Conservation (phyloP, 2,113 vertebrate genomes). For the Oncorhynchus clarkii region DNA sequence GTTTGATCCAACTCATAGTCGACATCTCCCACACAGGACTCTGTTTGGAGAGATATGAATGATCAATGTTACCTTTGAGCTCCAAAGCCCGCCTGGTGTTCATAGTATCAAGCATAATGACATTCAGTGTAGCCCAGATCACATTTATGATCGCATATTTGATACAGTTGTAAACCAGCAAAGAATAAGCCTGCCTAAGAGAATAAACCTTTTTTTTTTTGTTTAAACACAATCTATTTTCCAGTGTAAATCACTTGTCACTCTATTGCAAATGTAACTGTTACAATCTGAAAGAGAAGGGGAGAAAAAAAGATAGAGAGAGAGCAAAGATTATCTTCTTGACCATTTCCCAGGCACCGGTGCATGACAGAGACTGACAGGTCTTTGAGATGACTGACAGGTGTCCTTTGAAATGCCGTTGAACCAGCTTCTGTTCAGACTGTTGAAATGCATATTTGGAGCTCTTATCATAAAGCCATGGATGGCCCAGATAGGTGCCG, state of each 20-base stretch:
- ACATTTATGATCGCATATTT: slow-evolving; percentile 83
- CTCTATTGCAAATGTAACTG: slow-evolving; percentile 85
- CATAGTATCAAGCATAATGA: slow-evolving; percentile 78
- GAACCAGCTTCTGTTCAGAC: slow-evolving; percentile 94
- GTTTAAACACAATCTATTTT: slow-evolving; percentile 86
- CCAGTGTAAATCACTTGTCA: slow-evolving; percentile 98
- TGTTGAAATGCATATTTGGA: slow-evolving; percentile 99
- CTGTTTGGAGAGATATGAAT: slow-evolving; percentile 70
- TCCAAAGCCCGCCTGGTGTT: slow-evolving; percentile 77
- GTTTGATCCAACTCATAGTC: slow-evolving; percentile 39
- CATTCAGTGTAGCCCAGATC: slow-evolving; percentile 82
- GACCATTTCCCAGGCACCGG: slow-evolving; percentile 88
- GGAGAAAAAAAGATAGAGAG: slow-evolving; percentile 67
- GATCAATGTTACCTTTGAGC: slow-evolving; percentile 88
- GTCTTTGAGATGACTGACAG: slow-evolving; percentile 98
- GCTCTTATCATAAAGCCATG: slow-evolving; percentile 98
- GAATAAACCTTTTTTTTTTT: slow-evolving; percentile 77
- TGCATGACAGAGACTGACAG: slow-evolving; percentile 92
- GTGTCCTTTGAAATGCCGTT: slow-evolving; percentile 99
- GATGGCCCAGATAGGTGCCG: slow-evolving; percentile 99
- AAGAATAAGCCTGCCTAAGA: slow-evolving; percentile 85
- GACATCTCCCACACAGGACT: slow-evolving; percentile 46
- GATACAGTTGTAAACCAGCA: slow-evolving; percentile 88
- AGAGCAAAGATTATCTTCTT: slow-evolving; percentile 98
- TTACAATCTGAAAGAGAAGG: slow-evolving; percentile 85